Conservation (phyloP, 2,888 invertebrate genomes). For the Petrolisthes cinctipes region DNA sequence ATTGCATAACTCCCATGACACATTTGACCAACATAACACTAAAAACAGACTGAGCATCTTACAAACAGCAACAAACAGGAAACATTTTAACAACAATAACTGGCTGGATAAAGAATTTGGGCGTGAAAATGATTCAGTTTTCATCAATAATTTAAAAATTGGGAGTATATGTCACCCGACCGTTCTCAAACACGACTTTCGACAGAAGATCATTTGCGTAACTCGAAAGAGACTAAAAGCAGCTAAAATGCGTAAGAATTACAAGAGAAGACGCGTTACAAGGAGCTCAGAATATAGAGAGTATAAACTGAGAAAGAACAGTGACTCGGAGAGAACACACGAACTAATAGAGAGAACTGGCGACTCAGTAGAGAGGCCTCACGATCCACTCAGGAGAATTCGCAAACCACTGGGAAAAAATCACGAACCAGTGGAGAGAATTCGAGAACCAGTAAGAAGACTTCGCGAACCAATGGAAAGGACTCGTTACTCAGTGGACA, state of each 20-base stretch:
- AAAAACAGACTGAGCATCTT: not conserved
- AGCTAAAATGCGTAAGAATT: not conserved
- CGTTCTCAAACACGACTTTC: not conserved
- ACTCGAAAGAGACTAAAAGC: not conserved
- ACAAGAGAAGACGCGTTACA: not conserved
- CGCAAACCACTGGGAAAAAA: not conserved
- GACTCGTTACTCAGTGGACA: not conserved
- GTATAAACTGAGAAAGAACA: not conserved
- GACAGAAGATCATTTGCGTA: conserved; percentile 3
- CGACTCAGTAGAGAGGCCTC: not conserved
- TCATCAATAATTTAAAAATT: not conserved
- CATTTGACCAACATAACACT: not conserved
- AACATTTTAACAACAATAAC: not conserved
- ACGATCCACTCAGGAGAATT: not conserved
- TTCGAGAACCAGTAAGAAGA: not conserved
- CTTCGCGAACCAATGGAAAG: not conserved
- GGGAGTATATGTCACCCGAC: not conserved
- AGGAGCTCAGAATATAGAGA: not conserved
- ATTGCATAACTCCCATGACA: too few species aligned
- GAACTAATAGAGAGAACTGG: not conserved
- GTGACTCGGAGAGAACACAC: not conserved
- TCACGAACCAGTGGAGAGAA: not conserved
- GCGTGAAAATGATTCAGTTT: not conserved
- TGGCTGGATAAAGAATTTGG: not conserved
- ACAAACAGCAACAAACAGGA: not conserved